phyloP scores from a whole-genome alignment of 2,797 vertebrate genomes.

The Sebastes kiyomatsui region DNA sequence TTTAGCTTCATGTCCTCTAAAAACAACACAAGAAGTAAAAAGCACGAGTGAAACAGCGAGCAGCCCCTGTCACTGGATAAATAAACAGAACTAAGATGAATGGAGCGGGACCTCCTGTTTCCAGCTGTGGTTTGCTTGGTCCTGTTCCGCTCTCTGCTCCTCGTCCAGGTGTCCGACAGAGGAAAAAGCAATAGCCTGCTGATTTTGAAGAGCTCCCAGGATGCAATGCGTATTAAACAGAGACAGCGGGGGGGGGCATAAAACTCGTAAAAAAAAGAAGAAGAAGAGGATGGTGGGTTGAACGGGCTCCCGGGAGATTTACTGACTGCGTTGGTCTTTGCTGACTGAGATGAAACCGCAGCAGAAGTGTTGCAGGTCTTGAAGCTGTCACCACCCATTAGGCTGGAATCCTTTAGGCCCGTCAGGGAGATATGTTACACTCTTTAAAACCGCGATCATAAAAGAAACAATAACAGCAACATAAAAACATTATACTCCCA shows the following conservation, averaged over 20 bases:
- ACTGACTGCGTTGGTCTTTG: conserved; percentile 33
- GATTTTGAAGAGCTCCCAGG: conserved; percentile 26
- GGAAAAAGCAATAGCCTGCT: conserved; percentile 1
- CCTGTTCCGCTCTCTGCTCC: conserved; percentile 31
- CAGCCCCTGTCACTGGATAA: conserved; percentile 29
- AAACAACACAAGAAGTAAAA: conserved; percentile 17
- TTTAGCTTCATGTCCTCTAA: conserved; percentile 25
- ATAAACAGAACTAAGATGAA: conserved; percentile 53
- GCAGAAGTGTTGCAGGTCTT: conserved; percentile 26
- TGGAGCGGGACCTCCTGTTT: conserved; percentile 47
- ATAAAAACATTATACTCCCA: conserved; percentile 21
- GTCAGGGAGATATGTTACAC: neutral
- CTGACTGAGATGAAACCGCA: conserved; percentile 43
- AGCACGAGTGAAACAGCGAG: conserved; percentile 11
- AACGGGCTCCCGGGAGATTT: conserved; percentile 33
- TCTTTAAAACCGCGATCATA: conserved; percentile 27
- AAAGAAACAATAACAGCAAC: conserved; percentile 33
- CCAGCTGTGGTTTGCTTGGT: conserved; percentile 50
- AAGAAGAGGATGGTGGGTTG: neutral
- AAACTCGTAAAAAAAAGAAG: neutral
- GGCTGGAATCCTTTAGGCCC: conserved; percentile 4
- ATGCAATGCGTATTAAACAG: conserved; percentile 13
- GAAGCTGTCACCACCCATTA: conserved; percentile 56
- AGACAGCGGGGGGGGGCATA: neutral
- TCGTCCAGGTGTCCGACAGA: conserved; percentile 48